Conservation (phyloP, 2,888 invertebrate species). For the Alitta virens region DNA sequence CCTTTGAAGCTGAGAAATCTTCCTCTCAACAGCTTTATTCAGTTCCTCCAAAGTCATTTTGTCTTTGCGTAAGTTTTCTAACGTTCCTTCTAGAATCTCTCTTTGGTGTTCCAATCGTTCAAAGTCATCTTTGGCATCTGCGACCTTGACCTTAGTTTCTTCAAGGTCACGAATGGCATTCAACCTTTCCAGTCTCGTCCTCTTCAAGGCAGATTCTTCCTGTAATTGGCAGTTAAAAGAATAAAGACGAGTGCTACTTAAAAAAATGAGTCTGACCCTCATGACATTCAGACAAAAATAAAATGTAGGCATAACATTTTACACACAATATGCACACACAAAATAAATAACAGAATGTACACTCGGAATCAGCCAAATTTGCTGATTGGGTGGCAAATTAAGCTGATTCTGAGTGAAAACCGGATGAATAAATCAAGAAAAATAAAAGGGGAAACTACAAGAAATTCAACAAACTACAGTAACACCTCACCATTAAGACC, state of each 20-base stretch:
- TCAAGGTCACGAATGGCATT: slow-evolving; percentile 43
- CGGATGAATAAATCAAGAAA: too few species aligned
- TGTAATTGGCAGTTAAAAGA: slow-evolving; percentile 17
- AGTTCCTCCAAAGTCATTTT: slow-evolving; percentile 42
- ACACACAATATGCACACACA: too few species aligned
- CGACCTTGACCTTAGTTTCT: slow-evolving; percentile 29
- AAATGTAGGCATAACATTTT: too few species aligned
- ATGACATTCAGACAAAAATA: too few species aligned
- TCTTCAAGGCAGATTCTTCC: slow-evolving; percentile 45
- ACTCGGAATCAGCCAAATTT: too few species aligned
- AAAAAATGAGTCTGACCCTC: too few species aligned
- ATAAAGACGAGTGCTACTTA: background rate
- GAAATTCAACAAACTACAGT: too few species aligned
- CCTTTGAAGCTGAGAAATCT: slow-evolving; percentile 45
- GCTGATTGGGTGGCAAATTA: too few species aligned
- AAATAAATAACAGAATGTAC: too few species aligned
- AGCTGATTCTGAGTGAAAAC: too few species aligned
- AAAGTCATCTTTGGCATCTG: slow-evolving; percentile 41
- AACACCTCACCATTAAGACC: too few species aligned
- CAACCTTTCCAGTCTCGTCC: slow-evolving; percentile 37
- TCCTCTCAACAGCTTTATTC: slow-evolving; percentile 41
- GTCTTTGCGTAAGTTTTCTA: slow-evolving; percentile 39
- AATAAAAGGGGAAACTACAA: too few species aligned
- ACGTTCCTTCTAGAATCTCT: slow-evolving; percentile 40
- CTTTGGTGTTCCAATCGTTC: slow-evolving; percentile 40